Percentiles rank a stretch among this genome's conserved stretches.
phyloP scores from a whole-genome alignment of 2,888 invertebrate genomes.

The Petrophora chlorosata region DNA sequence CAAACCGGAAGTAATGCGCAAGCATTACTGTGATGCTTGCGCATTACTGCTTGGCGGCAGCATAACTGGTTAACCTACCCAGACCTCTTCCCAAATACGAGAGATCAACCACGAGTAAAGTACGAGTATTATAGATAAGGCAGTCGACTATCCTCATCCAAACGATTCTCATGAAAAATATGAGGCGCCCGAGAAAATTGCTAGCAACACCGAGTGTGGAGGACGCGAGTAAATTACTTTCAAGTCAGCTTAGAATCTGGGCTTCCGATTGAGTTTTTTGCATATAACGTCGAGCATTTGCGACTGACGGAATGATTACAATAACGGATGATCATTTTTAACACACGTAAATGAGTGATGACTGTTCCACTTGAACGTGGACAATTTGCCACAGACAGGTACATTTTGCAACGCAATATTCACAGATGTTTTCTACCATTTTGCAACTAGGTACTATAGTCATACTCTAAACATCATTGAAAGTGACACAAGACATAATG shows the following conservation, averaged over 20 bases:
- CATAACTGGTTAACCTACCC: too few species aligned
- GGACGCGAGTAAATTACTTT: constrained; percentile 39
- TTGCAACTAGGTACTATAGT: too few species aligned
- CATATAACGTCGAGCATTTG: constrained; percentile 18
- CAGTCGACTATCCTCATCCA: not conserved
- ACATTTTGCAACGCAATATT: too few species aligned
- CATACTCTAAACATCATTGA: not conserved
- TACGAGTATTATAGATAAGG: not conserved
- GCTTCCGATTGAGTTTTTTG: constrained; percentile 40
- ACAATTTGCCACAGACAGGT: too few species aligned
- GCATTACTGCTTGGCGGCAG: too few species aligned
- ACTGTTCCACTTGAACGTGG: too few species aligned
- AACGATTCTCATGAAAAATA: constrained; percentile 32
- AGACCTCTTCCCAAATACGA: too few species aligned
- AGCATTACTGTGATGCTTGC: too few species aligned
- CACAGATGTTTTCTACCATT: too few species aligned
- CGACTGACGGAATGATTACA: constrained; percentile 16
- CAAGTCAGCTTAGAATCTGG: constrained; percentile 33
- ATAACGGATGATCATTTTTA: constrained; percentile 9
- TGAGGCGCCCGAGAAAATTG: constrained; percentile 37
- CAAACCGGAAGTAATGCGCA: too few species aligned
- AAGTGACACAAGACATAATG: not conserved
- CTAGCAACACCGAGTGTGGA: constrained; percentile 27
- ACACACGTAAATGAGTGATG: too few species aligned
- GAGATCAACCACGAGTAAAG: too few species aligned